Evolutionary conservation across 1,140 invertebrate species (phyloP), one percentile per base, ranked within the genome.

Genomic region (Anagrus nilaparvatae): DNA sequence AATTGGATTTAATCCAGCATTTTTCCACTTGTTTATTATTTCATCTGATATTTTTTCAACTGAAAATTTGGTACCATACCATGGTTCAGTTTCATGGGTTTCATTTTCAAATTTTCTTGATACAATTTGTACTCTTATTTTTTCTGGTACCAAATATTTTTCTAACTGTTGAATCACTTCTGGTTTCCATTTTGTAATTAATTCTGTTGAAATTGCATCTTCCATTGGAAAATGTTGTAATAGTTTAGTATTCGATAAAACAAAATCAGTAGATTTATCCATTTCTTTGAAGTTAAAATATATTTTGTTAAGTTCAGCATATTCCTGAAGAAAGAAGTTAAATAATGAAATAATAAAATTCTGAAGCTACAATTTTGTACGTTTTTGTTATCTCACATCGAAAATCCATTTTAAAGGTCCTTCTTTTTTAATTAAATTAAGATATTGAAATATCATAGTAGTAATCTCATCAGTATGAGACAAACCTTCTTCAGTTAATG

Each of bases 241-340:
- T 4, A 64, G 60, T 19, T 78, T 71, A 10, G 84, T 77, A 13
- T 84, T 63, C 28, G 63, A 60, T 13, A 71, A 74, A 12, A 85
- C 87, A 53, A 87, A 79, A 46, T 51, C 66, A 33, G 77, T 70
- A 1, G 92, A 87, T 16, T 77, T 77, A 59, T 84, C 81, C 56
- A 90, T 91, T 58, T 97, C 93, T 58, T 88, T 89, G 63, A 92
- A 95, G 17, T 81, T 69, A 63, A 94, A 95, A 49, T 82, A 75
- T 73, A 90, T 87, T 23, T 76, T 72, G 41, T 77, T 74, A 2
- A 93, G 76, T 49, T 85, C 78, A 41, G 72, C 70, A 53, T 82
- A 84, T 70, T 97, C 93, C 51, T 93, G 36, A 3, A 49, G 35
- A 3, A 36, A 36, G 19, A 30, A 7, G 12, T 27, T 27, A 12